Percentiles rank a stretch among this genome's conserved stretches.
phyloP scores from a whole-genome alignment of 2,888 invertebrate species.

The Hydrotaea cyrtoneurina region DNA sequence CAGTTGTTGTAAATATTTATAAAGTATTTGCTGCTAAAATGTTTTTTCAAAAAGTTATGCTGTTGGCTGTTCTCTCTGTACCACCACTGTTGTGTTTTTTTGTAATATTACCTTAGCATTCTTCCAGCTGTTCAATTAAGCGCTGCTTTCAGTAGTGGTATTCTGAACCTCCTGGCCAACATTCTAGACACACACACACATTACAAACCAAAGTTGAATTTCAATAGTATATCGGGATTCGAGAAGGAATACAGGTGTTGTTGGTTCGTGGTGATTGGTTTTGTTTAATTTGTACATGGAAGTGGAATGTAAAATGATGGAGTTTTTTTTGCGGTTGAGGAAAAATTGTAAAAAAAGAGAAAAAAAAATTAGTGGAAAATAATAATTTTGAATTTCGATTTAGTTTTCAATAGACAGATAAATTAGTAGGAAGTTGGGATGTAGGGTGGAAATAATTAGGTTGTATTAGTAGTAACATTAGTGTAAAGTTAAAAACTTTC shows the following conservation, averaged over 20 bases:
- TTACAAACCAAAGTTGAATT: slow-evolving; percentile 43
- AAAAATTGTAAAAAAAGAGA: slow-evolving; percentile 34
- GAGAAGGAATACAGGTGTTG: slow-evolving; percentile 52
- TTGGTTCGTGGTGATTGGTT: slow-evolving; percentile 25
- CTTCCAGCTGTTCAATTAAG: slow-evolving; percentile 72
- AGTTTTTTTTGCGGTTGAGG: slow-evolving; percentile 1
- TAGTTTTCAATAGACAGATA: neutral
- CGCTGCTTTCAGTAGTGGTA: slow-evolving; percentile 81
- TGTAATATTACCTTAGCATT: slow-evolving; percentile 26
- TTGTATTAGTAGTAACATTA: neutral
- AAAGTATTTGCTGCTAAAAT: neutral
- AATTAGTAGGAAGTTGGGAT: neutral
- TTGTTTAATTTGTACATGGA: slow-evolving; percentile 2
- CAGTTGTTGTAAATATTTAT: too few species aligned
- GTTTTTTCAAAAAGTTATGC: neutral
- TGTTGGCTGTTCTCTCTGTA: slow-evolving; percentile 30
- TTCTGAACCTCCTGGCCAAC: slow-evolving; percentile 81
- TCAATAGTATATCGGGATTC: slow-evolving; percentile 21
- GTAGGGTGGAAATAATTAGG: neutral
- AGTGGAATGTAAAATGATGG: slow-evolving; percentile 10
- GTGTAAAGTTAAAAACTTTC: slow-evolving; percentile 28
- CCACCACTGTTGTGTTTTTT: slow-evolving; percentile 35
- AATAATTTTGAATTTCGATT: slow-evolving; percentile 42
- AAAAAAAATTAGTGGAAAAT: slow-evolving; percentile 51
- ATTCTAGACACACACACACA: slow-evolving; percentile 70